A percentile compares a stretch with the other conserved stretches of the same genome.
Evolutionary conservation across 1,140 invertebrate genomes (phyloP).

Genomic region (Heliconius hewitsoni): DNA sequence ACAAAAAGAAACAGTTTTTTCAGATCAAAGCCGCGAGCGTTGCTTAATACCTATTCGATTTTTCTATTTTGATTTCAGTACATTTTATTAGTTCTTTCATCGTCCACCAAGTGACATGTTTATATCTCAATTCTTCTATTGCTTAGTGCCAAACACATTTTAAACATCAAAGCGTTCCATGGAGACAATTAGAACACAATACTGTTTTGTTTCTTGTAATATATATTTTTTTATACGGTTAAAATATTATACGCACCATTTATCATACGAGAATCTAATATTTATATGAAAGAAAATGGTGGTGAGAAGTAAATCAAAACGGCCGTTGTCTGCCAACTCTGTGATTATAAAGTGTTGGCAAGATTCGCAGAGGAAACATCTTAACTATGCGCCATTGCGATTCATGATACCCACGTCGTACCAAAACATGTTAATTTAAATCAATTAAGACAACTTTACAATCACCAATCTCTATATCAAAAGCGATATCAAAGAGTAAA

Average conservation of each 20-base stretch:
- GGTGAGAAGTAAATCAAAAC: constrained; percentile 77
- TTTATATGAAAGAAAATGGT: constrained; percentile 63
- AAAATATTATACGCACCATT: constrained; percentile 40
- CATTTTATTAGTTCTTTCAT: constrained; percentile 31
- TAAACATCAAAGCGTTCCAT: constrained; percentile 45
- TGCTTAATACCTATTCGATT: constrained; percentile 12
- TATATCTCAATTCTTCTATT: constrained; percentile 36
- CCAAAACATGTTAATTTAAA: constrained; percentile 67
- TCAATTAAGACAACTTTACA: constrained; percentile 51
- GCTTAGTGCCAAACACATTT: constrained; percentile 40
- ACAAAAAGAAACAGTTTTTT: constrained; percentile 9
- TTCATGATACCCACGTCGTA: constrained; percentile 44
- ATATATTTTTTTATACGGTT: constrained; percentile 31
- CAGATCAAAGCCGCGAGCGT: constrained; percentile 25
- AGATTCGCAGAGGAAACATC: constrained; percentile 56
- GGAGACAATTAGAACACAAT: constrained; percentile 47
- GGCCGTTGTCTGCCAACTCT: constrained; percentile 63
- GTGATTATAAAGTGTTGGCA: constrained; percentile 71
- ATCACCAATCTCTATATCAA: constrained; percentile 40
- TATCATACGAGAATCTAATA: constrained; percentile 54
- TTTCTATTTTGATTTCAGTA: constrained; percentile 13
- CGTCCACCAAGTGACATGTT: constrained; percentile 37
- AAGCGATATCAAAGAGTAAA: constrained; percentile 38
- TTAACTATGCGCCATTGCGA: constrained; percentile 48
- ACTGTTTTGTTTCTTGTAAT: constrained; percentile 39